A percentile compares a stretch with the other conserved stretches of the same genome.
Conservation (phyloP, 2,797 vertebrate genomes). For the Macropus fuliginosus region DNA sequence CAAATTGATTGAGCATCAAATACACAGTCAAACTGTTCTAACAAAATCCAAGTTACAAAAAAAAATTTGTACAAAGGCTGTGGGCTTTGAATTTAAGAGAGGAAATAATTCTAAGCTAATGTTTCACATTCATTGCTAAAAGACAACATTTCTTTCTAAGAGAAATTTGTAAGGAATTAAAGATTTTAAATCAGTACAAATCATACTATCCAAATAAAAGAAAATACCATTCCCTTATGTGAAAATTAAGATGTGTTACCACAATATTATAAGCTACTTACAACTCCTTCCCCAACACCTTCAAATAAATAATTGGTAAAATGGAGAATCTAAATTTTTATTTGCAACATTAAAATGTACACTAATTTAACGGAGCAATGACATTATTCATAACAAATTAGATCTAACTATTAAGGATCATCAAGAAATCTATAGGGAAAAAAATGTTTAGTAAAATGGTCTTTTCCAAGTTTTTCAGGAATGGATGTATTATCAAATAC, state of each 20-base stretch:
- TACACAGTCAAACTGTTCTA: constrained; percentile 48
- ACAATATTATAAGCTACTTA: not conserved
- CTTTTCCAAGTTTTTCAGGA: constrained; percentile 3
- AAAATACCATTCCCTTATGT: constrained; percentile 69
- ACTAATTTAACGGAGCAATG: not conserved
- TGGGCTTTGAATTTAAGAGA: constrained; percentile 47
- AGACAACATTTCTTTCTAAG: constrained; percentile 57
- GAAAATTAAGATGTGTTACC: constrained; percentile 53
- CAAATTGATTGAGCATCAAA: constrained; percentile 53
- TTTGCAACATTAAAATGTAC: constrained; percentile 1
- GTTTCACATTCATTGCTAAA: constrained; percentile 38
- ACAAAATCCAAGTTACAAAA: constrained; percentile 49
- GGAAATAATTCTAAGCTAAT: constrained; percentile 48
- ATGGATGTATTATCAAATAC: not conserved
- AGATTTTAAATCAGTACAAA: constrained; percentile 63
- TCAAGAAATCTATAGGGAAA: constrained; percentile 32
- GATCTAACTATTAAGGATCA: not conserved
- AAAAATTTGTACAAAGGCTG: constrained; percentile 58
- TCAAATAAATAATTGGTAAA: not conserved
- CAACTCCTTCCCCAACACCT: not conserved
- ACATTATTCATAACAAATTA: constrained; percentile 28
- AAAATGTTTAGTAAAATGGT: constrained; percentile 32
- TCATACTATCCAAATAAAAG: constrained; percentile 67
- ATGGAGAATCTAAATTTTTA: not conserved
- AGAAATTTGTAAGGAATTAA: constrained; percentile 69